A percentile compares a stretch with the other conserved stretches of the same genome.
phyloP scores from a whole-genome alignment of 2,113 vertebrate genomes.

The Numida meleagris region DNA sequence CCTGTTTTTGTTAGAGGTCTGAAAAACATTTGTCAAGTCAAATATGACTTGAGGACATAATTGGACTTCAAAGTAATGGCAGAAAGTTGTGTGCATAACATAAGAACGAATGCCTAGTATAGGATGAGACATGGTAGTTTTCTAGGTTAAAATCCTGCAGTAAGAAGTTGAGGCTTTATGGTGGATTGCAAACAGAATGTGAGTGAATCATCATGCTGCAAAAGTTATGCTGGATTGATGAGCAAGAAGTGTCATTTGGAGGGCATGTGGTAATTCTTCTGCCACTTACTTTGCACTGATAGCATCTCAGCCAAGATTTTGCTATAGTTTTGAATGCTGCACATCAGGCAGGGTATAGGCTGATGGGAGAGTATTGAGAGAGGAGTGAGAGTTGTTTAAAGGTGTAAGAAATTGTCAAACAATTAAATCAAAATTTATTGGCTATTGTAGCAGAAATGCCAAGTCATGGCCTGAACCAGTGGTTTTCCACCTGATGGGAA shows the following conservation, averaged over 20 bases:
- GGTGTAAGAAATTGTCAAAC: not conserved
- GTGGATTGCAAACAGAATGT: not conserved
- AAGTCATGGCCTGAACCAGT: too few relatives aligned
- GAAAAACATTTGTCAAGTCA: not conserved
- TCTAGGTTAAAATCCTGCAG: not conserved
- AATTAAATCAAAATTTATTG: too few relatives aligned
- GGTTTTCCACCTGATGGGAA: too few relatives aligned
- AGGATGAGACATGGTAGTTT: not conserved
- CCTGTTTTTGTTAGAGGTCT: not conserved
- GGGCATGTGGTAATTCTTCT: not conserved
- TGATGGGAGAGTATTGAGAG: rapidly evolving
- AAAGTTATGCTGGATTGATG: not conserved
- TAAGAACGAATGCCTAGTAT: not conserved
- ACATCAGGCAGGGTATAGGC: rapidly evolving
- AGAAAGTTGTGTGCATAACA: not conserved
- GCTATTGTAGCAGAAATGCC: too few relatives aligned
- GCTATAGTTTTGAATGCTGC: not conserved
- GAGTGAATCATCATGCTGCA: not conserved
- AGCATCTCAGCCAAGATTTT: not conserved
- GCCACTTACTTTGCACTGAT: not conserved
- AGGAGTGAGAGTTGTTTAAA: rapidly evolving
- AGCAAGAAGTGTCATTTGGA: not conserved
- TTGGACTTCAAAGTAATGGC: not conserved
- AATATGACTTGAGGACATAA: not conserved
- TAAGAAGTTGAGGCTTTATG: not conserved